Evolutionary conservation across 1,140 invertebrate species (phyloP), one percentile per base, ranked within the genome.

Genomic region (Lysiphlebus fabarum): DNA sequence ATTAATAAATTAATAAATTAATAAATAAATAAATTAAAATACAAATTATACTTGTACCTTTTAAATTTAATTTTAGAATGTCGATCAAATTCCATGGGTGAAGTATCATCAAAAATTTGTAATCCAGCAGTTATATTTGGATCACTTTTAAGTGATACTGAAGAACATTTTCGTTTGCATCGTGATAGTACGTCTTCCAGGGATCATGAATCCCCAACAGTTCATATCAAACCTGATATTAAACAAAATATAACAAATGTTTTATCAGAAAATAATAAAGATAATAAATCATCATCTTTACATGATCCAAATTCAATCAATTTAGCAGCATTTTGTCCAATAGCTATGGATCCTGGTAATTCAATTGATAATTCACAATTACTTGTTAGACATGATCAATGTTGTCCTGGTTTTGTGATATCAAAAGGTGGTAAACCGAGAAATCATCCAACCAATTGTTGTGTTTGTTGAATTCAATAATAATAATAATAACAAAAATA

Each of bases 81-180:
- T 4, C 76, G 84, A 45, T 86, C 85, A 12, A 84, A 85, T 70
- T 85, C 83, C 1, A 78, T 83, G 43, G 83, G 84, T 2, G 81
- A 83, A 9, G 77, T 82, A n/a, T 79, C 81, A 17, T 72, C 74
- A 2, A 65, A 59, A 1, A 59, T 62, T 4, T 73, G 75, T 14
- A 78, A 76, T 26, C 74, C 77, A 4, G 72, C 76, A 9, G 81
- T 84, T 45, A 70, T 82, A 26, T 82, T 83, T 53, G 80, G 78
- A 7, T 82, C 77, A 0, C 72, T 84, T 3, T 69, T 84, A 3
- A 79, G 77, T 42, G 83, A 84, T 62, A 83, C 82, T 0, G 82
- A 84, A 66, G 81, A 83, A 56, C 83, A 84, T 53, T 79, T 84
- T 8, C 80, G 82, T 49, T 65, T 82, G 12, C 82, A 83, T 59